Evolutionary conservation across 2,888 invertebrate genomes (phyloP).

Genomic region (Coremacera marginata): DNA sequence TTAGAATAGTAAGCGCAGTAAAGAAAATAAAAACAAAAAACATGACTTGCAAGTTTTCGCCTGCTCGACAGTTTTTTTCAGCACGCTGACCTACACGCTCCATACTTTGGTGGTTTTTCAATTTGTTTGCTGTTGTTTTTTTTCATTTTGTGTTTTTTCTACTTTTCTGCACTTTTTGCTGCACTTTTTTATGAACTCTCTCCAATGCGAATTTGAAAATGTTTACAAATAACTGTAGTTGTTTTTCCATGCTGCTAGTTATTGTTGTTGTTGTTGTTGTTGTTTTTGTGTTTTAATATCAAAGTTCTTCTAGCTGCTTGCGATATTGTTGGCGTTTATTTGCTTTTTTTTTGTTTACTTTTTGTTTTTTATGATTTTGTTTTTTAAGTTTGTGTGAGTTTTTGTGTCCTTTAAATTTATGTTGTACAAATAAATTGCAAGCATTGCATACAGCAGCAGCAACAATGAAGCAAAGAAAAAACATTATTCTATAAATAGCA

Average conservation of each 20-base stretch:
- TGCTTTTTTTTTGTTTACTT: slow-evolving; percentile 14
- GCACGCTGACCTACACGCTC: neutral
- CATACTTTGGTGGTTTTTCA: neutral
- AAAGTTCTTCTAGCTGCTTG: neutral
- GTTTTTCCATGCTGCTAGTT: slow-evolving; percentile 2
- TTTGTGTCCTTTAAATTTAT: slow-evolving; percentile 35
- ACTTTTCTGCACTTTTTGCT: slow-evolving; percentile 2
- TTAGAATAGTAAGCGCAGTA: neutral
- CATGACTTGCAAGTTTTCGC: slow-evolving; percentile 13
- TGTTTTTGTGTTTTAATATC: neutral
- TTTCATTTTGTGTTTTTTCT: neutral
- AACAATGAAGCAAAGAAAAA: slow-evolving; percentile 1
- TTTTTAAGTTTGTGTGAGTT: slow-evolving; percentile 12
- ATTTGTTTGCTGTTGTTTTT: neutral
- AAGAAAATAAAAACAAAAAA: neutral
- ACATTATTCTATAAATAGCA: neutral
- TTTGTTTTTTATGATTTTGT: neutral
- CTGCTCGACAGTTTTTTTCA: slow-evolving; percentile 6
- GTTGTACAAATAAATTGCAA: slow-evolving; percentile 33
- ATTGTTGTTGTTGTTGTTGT: neutral
- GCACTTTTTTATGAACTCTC: slow-evolving; percentile 41
- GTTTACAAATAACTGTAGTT: slow-evolving; percentile 46
- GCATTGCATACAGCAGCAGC: neutral
- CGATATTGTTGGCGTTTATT: neutral
- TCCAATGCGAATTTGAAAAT: slow-evolving; percentile 47